These are phyloP conservation scores for Apus apus DNA, from an alignment of 2,113 vertebrate genomes.

Conservation along the genomic window DNA sequence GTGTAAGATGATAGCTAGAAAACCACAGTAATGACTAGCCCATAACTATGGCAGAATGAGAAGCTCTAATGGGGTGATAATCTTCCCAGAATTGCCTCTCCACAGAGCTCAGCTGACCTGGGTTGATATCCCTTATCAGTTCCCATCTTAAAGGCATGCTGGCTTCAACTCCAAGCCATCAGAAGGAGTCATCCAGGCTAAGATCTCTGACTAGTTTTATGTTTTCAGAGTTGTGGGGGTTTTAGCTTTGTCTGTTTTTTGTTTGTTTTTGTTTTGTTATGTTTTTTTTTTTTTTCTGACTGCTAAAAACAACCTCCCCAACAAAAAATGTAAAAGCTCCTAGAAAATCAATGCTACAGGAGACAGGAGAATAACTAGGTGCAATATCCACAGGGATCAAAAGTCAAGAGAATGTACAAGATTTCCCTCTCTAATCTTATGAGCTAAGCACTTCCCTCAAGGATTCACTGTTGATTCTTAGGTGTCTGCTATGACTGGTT, in stretches of 20 bases:
- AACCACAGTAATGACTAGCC: conserved; percentile 7
- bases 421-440: neutral
- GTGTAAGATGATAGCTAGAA: conserved; percentile 47
- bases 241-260: no score
- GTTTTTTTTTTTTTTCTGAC: neutral
- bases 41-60: neutral
- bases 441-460: neutral
- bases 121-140: neutral
- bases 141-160: conserved; percentile 3
- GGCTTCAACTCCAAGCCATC: neutral
- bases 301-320: neutral
- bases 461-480: neutral
- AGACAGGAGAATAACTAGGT: neutral
- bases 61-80: neutral
- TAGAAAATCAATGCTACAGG: neutral
- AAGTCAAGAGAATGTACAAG: neutral
- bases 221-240: neutral
- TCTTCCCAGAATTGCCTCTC: neutral
- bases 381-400: neutral
- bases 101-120: neutral
- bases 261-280: no score
- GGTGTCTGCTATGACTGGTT: neutral
- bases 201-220: neutral
- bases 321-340: neutral
- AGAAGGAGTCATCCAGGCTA: neutral